Conservation (phyloP, 2,797 vertebrate genomes). For the Crocodylus rhombifer region DNA sequence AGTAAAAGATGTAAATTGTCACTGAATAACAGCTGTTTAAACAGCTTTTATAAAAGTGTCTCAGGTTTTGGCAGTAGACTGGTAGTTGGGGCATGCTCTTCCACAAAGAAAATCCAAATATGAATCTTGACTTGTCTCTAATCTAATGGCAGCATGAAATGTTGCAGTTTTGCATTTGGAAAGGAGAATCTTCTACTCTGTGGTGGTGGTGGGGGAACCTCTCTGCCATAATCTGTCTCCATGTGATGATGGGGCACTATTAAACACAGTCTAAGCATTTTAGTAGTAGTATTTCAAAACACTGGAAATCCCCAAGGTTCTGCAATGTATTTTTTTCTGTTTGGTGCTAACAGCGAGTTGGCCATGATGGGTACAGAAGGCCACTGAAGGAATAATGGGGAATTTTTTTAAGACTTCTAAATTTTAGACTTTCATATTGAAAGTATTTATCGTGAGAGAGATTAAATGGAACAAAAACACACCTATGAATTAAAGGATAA, state of each 20-base stretch:
- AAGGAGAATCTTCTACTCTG: neutral
- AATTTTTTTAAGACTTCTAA: neutral
- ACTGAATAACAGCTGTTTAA: neutral
- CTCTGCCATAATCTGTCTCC: neutral
- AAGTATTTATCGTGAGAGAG: too few relatives aligned
- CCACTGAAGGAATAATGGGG: neutral
- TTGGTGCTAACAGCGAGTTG: neutral
- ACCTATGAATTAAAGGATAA: too few relatives aligned
- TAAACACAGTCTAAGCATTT: neutral
- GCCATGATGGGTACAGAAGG: neutral
- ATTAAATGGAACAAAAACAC: too few relatives aligned
- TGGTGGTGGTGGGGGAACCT: neutral
- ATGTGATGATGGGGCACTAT: neutral
- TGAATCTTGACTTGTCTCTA: neutral
- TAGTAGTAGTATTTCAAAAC: neutral
- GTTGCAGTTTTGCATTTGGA: neutral
- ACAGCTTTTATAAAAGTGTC: neutral
- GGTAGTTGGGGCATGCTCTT: neutral
- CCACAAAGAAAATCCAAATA: neutral
- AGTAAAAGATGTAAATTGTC: neutral
- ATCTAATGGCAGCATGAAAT: neutral
- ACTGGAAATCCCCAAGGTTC: neutral
- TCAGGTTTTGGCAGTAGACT: neutral
- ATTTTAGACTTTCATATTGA: neutral
- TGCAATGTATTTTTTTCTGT: neutral